phyloP scores from a whole-genome alignment of 2,888 invertebrate species.

The Dryobota labecula region DNA sequence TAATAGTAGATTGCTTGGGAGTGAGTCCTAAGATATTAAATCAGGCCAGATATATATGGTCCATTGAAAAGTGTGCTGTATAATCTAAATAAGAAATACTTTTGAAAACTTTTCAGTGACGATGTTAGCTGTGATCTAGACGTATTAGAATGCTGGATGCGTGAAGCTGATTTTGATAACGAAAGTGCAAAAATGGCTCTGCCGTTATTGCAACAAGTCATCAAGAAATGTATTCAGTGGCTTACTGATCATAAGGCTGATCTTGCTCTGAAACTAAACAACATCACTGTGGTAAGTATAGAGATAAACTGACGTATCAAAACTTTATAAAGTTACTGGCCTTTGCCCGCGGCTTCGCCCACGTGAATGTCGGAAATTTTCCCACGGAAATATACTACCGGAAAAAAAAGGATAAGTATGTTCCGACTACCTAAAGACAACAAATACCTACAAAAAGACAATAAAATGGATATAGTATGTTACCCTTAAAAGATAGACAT shows the following conservation, averaged over 20 bases:
- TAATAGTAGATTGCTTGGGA: neutral
- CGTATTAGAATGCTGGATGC: constrained; percentile 78
- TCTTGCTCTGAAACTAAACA: constrained; percentile 75
- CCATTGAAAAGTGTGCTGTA: too few species aligned
- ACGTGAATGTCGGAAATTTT: too few species aligned
- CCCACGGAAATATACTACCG: too few species aligned
- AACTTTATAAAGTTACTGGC: too few species aligned
- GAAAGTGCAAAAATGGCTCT: constrained; percentile 77
- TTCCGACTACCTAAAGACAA: too few species aligned
- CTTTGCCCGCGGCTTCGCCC: too few species aligned
- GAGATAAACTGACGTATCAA: neutral
- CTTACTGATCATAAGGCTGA: constrained; percentile 77
- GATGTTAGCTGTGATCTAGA: constrained; percentile 80
- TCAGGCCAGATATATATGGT: neutral
- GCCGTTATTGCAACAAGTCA: constrained; percentile 77
- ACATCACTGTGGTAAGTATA: constrained; percentile 77
- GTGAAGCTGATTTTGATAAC: constrained; percentile 76
- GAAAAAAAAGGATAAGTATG: too few species aligned
- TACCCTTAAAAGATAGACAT: too few species aligned
- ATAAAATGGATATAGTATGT: too few species aligned
- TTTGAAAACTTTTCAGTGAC: constrained; percentile 71
- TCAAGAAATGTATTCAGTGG: constrained; percentile 81
- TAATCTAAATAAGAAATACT: neutral
- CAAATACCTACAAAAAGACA: too few species aligned
- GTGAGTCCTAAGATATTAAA: neutral